A percentile compares a stretch with the other conserved stretches of the same genome.
Conservation (phyloP, 2,797 vertebrate genomes). For the Lycodopsis pacificus region DNA sequence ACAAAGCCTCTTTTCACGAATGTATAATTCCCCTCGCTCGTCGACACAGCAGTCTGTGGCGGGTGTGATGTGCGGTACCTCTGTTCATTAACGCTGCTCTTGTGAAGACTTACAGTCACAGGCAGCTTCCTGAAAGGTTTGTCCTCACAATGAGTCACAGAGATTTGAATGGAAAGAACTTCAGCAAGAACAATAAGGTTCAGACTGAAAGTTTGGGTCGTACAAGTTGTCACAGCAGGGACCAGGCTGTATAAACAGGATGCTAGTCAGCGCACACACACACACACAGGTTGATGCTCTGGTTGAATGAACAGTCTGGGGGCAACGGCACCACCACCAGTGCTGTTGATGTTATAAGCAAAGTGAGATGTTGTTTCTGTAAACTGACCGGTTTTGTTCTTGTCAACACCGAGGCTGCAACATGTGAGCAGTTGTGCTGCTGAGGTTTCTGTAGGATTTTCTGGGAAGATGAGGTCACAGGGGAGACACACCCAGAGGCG, state of each 20-base stretch:
- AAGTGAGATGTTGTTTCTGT: constrained; percentile 7
- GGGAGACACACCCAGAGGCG: constrained; percentile 70
- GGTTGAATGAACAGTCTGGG: constrained; percentile 40
- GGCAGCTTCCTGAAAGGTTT: constrained; percentile 5
- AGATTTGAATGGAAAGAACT: constrained; percentile 17
- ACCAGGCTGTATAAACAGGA: constrained; percentile 62
- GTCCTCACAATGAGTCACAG: constrained; percentile 23
- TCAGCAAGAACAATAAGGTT: constrained; percentile 3
- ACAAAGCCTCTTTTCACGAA: constrained; percentile 73
- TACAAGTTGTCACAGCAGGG: constrained; percentile 19
- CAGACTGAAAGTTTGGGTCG: constrained; percentile 9
- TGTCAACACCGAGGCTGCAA: constrained; percentile 26
- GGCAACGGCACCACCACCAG: constrained; percentile 9
- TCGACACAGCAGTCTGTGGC: constrained; percentile 33
- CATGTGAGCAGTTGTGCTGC: constrained; percentile 38
- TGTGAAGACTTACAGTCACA: neutral
- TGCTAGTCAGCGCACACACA: constrained; percentile 25
- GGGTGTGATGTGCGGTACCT: constrained; percentile 3
- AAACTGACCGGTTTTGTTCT: constrained; percentile 36
- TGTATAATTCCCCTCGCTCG: constrained; percentile 42
- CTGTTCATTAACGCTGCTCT: neutral
- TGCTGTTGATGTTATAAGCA: constrained; percentile 18
- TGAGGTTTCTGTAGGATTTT: constrained; percentile 61
- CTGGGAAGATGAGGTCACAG: constrained; percentile 75
- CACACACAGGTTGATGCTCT: constrained; percentile 27